Evolutionary conservation across 2,888 invertebrate genomes (phyloP).

Genomic region (Carcina quercana): DNA sequence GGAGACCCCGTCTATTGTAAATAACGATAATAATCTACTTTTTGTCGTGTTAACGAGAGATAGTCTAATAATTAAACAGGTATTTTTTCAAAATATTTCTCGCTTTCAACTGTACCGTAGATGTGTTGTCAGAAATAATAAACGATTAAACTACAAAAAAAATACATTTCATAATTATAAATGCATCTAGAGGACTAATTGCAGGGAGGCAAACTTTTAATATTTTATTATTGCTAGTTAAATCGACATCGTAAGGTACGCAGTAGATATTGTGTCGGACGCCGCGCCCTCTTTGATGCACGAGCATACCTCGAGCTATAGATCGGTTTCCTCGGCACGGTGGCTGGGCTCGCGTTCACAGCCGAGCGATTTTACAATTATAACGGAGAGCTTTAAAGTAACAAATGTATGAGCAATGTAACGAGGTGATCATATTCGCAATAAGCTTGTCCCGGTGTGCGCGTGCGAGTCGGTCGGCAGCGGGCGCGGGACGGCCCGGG

Average conservation of each 20-base stretch:
- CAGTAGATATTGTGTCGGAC: slow-evolving; percentile 42
- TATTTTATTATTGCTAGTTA: slow-evolving; percentile 70
- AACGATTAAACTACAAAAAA: slow-evolving; percentile 66
- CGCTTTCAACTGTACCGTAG: slow-evolving; percentile 74
- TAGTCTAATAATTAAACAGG: slow-evolving; percentile 67
- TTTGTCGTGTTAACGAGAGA: slow-evolving; percentile 72
- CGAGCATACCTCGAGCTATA: too few relatives aligned
- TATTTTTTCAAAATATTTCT: slow-evolving; percentile 73
- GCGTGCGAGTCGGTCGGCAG: slow-evolving; percentile 25
- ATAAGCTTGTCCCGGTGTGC: slow-evolving; percentile 32
- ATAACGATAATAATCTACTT: slow-evolving; percentile 68
- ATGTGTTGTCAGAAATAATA: slow-evolving; percentile 70
- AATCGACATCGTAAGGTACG: slow-evolving; percentile 62
- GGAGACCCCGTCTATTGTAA: slow-evolving; percentile 63
- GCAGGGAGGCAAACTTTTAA: slow-evolving; percentile 69
- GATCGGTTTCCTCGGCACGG: slow-evolving; percentile 34
- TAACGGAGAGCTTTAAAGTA: slow-evolving; percentile 39
- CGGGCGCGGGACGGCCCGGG: slow-evolving; percentile 22
- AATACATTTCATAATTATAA: slow-evolving; percentile 67
- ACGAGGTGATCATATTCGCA: slow-evolving; percentile 26
- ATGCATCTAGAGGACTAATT: slow-evolving; percentile 67
- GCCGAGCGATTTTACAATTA: slow-evolving; percentile 37
- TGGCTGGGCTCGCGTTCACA: slow-evolving; percentile 20
- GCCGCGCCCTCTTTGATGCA: too few relatives aligned
- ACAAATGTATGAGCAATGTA: slow-evolving; percentile 28